Base-by-base conservation (phyloP, 2,113 vertebrate species). In the Pelobates fuscus region DNA sequence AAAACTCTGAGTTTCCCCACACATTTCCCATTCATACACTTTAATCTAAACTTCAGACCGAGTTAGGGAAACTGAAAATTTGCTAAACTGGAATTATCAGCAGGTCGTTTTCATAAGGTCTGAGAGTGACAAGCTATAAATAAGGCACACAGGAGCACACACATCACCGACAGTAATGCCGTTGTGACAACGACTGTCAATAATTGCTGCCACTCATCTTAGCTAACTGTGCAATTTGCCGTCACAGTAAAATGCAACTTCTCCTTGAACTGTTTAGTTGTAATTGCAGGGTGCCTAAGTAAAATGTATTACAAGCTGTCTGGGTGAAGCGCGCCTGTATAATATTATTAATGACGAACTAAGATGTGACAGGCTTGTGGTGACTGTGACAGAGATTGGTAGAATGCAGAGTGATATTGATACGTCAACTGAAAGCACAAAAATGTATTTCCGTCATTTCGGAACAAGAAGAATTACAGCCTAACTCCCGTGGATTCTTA, bases 261-360 rank as follows among this genome's bases (percentile, higher is more conserved):
- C 69, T 61, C 69, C 69, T 71, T 61, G 55, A 71, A 71, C 55
- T 71, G 57, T 29, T 71, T 44, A 27, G 55, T 29, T 59, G 54
- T 71, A 71, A 71, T 71, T 71, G 57, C 57, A 27, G 69, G 69
- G 55, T 59, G 68, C 27, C 68, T 60, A 27, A 71, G 69, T 43
- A 17, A 44, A 46, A 61, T 71, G 69, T 26, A 71, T 71, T 20
- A 5, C 55, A n/a, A 10, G 69, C 69, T 27, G 55, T 59, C 41
- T 29, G 37, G 10, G 52, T 55, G 52, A 55, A 55, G 21, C 21
- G 57, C 25, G 24, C 23, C 14, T 46, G 27, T 44, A 21, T 44
- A 27, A 26, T 61, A 71, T 71, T 71, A 71, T 71, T 71, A 71
- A 71, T 71, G 65, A 8, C 17, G 15, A 18, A 2, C 23, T 17